Evolutionary conservation across 2,888 invertebrate genomes (phyloP), one percentile per base, ranked within the genome.

Genomic region (Phengaris arion): DNA sequence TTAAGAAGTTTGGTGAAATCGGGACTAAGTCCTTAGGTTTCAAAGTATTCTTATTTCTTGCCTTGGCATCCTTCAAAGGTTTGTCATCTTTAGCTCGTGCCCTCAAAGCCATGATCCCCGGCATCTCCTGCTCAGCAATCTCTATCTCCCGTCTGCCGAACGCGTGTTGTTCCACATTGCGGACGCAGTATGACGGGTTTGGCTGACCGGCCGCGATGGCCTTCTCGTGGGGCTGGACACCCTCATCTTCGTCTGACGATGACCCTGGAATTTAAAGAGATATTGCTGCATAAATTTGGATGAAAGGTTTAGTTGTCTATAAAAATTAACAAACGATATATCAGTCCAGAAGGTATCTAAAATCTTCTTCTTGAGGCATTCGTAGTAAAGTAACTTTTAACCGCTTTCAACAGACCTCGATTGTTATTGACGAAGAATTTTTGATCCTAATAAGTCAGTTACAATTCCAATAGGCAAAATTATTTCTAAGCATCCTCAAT

Each of bases 101-200:
- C 74, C 99, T 94, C 80, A 99, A 90, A 1, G 99, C 98, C 96
- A 99, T 98, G 77, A 99, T 98, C 0, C 99, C 99, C 0, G 99
- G 98, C 99, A 99, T 99, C 94, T 99, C 99, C 94, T 99, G 99
- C 86, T 99, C 99, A 0, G 99, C 99, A 79, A 99, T 99, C 94
- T 99, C 98, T 80, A 99, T 99, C 94, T 99, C 99, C 64, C 99
- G 91, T 52, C 99, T 94, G 0, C 99, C 99, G 86, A 98, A 99
- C 0, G 97, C 97, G 85, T 98, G 97, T 85, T 98, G 98, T 79
- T 96, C 97, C 77, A 99, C 96, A 86, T 98, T 99, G 76, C 98
- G 95, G 48, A 99, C 98, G 91, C 99, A 99, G 91, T 99, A 99
- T 81, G 99, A 98, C 0, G 96, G 95, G 85, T 95, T 97, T 6